These are phyloP conservation scores for Epinephelus cyanopodus DNA, from an alignment of 2,113 vertebrate species.

Conservation along the genomic window DNA sequence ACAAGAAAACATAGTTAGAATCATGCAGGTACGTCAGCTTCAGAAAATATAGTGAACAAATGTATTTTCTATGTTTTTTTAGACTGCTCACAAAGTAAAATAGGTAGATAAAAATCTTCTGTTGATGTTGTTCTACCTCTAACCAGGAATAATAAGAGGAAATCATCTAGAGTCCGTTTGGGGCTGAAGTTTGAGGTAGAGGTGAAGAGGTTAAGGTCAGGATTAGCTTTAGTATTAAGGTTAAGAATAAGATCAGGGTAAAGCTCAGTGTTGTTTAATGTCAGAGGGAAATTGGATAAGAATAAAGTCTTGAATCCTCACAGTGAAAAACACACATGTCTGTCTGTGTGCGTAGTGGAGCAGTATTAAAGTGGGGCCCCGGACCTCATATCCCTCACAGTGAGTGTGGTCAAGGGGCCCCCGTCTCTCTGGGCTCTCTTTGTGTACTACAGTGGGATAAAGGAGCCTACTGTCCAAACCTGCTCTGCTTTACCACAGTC, in stretches of 20 bases:
- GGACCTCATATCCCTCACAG: conserved; percentile 47
- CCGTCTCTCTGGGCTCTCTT: conserved; percentile 29
- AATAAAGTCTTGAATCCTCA: conserved; percentile 4
- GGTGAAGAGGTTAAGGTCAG: not conserved
- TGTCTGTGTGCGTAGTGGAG: conserved; percentile 8
- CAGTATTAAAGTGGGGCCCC: conserved; percentile 22
- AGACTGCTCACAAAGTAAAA: too few relatives aligned
- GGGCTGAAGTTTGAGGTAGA: not conserved
- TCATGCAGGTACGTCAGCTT: too few relatives aligned
- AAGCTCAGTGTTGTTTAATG: not conserved
- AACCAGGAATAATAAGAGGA: not conserved
- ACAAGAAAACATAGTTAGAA: too few relatives aligned
- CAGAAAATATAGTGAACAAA: too few relatives aligned
- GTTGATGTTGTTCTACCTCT: not conserved
- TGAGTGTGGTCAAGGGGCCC: conserved; percentile 59
- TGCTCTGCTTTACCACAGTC: conserved; percentile 36
- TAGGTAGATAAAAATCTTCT: not conserved
- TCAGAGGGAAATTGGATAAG: not conserved
- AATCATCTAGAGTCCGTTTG: not conserved
- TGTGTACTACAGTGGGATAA: conserved; percentile 70
- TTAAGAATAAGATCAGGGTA: not conserved
- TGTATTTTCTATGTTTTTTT: too few relatives aligned
- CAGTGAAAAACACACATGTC: not conserved
- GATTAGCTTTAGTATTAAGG: not conserved
- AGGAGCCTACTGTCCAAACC: conserved; percentile 67